A percentile compares a stretch with the other conserved stretches of the same genome.
Evolutionary conservation across 2,797 vertebrate species (phyloP).

Genomic region (Premnoplex brunnescens): DNA sequence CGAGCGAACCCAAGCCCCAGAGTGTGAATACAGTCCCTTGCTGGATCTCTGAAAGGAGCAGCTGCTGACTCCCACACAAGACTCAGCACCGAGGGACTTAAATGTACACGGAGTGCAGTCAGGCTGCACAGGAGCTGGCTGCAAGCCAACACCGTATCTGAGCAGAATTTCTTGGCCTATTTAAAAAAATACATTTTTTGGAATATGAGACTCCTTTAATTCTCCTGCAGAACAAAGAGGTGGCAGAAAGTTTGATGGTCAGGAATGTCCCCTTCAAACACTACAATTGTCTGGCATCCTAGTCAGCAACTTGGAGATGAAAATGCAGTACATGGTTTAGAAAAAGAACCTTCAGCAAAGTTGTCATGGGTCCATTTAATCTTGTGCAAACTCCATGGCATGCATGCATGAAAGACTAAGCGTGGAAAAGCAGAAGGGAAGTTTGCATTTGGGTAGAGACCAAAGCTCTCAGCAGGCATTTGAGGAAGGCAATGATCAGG

Average conservation of each 20-base stretch:
- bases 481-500: neutral
- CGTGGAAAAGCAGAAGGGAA: neutral
- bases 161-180: neutral
- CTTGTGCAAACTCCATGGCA: neutral
- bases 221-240: neutral
- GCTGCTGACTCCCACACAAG: conserved; percentile 15
- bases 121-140: neutral
- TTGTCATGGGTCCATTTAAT: neutral
- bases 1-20: accelerated
- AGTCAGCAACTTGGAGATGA: neutral
- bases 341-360: neutral
- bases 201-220: neutral
- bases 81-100: neutral
- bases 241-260: neutral
- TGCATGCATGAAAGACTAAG: neutral
- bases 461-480: neutral
- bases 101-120: neutral
- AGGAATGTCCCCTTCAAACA: neutral
- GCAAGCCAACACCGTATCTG: neutral
- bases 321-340: neutral
- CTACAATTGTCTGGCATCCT: neutral
- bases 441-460: neutral
- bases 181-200: neutral
- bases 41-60: conserved; percentile 10
- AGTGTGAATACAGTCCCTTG: neutral